These are phyloP conservation scores for Candidula unifasciata DNA, from an alignment of 2,888 invertebrate species.

Conservation along the genomic window DNA sequence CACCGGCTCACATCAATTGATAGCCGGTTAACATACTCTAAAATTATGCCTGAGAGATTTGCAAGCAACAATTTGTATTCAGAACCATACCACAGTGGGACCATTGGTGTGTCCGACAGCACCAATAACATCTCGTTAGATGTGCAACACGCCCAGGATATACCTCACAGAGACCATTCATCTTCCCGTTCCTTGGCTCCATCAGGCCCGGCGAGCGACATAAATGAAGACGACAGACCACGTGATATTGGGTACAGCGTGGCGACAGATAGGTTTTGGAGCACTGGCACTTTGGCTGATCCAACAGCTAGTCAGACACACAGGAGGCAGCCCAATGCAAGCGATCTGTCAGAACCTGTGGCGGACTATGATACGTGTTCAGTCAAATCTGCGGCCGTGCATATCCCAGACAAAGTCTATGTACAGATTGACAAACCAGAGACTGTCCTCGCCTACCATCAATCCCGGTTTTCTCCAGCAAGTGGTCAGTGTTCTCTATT, in stretches of 20 bases:
- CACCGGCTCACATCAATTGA: background rate
- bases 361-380: constrained; percentile 29
- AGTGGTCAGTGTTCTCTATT: background rate
- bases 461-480: background rate
- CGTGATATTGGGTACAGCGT: background rate
- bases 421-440: constrained; percentile 37
- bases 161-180: background rate
- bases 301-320: background rate
- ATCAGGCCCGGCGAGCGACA: background rate
- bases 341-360: background rate
- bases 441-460: background rate
- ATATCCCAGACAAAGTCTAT: background rate
- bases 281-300: background rate
- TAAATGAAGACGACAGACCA: background rate
- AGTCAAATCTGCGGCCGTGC: background rate
- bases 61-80: background rate
- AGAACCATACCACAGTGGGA: background rate
- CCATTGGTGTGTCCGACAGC: background rate
- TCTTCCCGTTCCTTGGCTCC: background rate
- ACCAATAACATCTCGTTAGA: background rate
- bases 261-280: background rate
- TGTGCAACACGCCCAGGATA: background rate
- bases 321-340: background rate
- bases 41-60: background rate
- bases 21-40: constrained; percentile 24